Evolutionary conservation across 2,888 invertebrate species (phyloP), one percentile per base, ranked within the genome.

Genomic region (Crioceris asparagi): DNA sequence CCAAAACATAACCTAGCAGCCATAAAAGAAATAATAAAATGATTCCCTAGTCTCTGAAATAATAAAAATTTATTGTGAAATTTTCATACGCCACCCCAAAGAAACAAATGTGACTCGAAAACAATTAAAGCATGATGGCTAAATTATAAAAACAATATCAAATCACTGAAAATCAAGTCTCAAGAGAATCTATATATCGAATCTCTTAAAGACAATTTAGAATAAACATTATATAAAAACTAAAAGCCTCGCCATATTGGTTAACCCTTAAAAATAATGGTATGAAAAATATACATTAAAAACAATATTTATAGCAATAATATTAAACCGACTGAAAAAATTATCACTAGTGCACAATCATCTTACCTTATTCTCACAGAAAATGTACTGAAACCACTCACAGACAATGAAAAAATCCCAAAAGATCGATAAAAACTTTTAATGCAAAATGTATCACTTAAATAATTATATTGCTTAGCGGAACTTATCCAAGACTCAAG

Each of bases 391-490:
- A 47, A 43, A 47, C 51, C 47, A 45, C 51, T 44, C 51, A 44
- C 50, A 56, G 54, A 51, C 52, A 46, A 49, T 46, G 56, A 61
- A 59, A 61, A 61, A 54, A 51, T 51, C 51, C 45, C 41, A 51
- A 54, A 59, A 64, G 63, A 64, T 65, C 65, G 61, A 65, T 65
- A 64, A 60, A 58, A 61, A 59, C 57, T 61, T 61, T 61, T 64
- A 64, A 64, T 64, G 64, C 61, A 63, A 64, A 64, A 64, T 61
- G 60, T 62, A 50, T 60, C 60, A 60, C 62, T 64, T 65, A 65
- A 65, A 64, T 64, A 64, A 64, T 64, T 65, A 64, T 64, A 63
- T 63, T 58, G 60, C 57, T 56, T 52, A 46, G 50, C 46, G 44
- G 57, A 49, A 51, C 46, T 50, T 48, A 61, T 52, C 59, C 49